Evolutionary conservation across 2,888 invertebrate genomes (phyloP), one percentile per base, ranked within the genome.

Genomic region (Sicus ferrugineus): DNA sequence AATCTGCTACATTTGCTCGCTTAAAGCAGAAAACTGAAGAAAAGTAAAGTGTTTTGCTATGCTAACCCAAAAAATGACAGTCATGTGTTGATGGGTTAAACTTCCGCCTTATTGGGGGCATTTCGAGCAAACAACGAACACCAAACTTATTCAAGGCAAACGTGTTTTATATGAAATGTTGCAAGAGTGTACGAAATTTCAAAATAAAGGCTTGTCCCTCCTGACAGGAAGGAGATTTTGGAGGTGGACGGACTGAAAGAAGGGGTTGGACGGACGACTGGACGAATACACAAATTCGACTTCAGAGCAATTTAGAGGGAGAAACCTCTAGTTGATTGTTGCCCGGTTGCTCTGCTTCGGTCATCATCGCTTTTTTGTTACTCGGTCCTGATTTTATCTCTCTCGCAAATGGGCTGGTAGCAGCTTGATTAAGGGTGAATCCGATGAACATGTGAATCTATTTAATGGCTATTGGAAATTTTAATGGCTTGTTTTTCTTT

Each of bases 331-430:
- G 6, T 42, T 26, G 42, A n/a, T 2, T 34, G 14, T 34, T 52
- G 23, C 16, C n/a, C 19, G 21, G 54, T 38, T n/a, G 56, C 34
- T 66, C 42, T 42, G 42, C 34, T 66, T 56, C 56, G 42, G 58
- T 67, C 67, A 58, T 67, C 46, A 56, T 68, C 63, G 42, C 46
- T 54, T 42, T 42, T 56, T 68, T 56, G 56, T 68, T 68, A 48
- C 48, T 38, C 26, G 56, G 31, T 56, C 46, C 30, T 68, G 68
- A 63, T 68, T 68, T 68, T 42, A 68, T 68, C 68, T 63, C 21
- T 42, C 26, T 14, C 56, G 34, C 6, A 46, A 34, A 23, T 38
- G 68, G 68, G 31, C 54, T 23, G n/a, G 28, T 48, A 23, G 23
- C 63, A 31, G 16, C 28, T 63, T 68, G 52, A 68, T 68, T 68